Percentiles rank a stretch among this genome's conserved stretches.
Conservation (phyloP, 2,888 invertebrate species). For the Ganaspis brasiliensis region DNA sequence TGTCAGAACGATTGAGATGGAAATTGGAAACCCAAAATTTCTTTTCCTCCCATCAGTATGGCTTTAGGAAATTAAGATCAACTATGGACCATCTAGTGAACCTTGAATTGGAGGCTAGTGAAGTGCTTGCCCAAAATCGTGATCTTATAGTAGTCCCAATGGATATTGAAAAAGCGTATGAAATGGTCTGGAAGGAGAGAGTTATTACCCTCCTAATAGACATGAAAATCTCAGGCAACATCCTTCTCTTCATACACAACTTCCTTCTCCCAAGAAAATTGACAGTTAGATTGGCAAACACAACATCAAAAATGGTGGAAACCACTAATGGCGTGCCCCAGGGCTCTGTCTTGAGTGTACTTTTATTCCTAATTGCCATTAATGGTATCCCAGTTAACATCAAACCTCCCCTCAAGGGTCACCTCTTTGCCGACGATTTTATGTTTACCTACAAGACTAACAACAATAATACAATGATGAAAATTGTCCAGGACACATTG, state of each 20-base stretch:
- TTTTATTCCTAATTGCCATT: conserved; percentile 16
- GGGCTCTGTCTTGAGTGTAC: conserved; percentile 57
- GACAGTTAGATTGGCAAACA: no score
- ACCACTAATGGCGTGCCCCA: conserved; percentile 59
- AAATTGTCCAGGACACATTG: no score
- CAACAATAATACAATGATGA: no score
- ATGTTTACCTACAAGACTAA: no score
- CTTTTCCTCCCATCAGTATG: conserved; percentile 50
- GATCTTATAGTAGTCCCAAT: conserved; percentile 52
- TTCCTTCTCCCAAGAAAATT: conserved; percentile 49
- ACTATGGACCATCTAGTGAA: conserved; percentile 39
- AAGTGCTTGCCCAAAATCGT: conserved; percentile 47
- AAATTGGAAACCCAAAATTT: conserved; percentile 55
- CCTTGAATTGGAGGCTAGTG: conserved; percentile 43
- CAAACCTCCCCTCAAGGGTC: no score
- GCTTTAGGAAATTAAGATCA: conserved; percentile 47
- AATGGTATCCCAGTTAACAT: no score
- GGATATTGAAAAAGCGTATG: conserved; percentile 49
- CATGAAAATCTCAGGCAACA: conserved; percentile 47
- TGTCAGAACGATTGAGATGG: conserved; percentile 54
- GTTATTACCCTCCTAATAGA: conserved; percentile 49
- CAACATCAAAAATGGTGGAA: no score
- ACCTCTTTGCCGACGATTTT: no score
- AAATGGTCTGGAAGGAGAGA: conserved; percentile 48
- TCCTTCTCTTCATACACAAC: conserved; percentile 49